These are phyloP conservation scores for Dioctria rufipes DNA, from an alignment of 2,888 invertebrate species.

Conservation along the genomic window DNA sequence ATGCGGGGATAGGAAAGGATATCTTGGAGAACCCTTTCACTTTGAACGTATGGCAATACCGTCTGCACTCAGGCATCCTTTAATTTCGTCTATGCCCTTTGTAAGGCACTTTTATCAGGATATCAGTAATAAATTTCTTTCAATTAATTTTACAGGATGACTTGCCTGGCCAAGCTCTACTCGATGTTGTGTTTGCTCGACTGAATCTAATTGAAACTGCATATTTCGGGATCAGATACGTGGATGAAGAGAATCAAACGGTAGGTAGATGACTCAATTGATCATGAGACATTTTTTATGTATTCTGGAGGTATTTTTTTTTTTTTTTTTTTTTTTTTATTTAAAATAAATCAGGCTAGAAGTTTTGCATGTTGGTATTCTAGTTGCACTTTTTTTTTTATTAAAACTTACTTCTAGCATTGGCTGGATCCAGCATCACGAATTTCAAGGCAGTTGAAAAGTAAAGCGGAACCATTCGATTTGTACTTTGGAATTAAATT, in stretches of 20 bases:
- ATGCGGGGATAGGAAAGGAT: not conserved
- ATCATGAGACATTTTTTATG: constrained; percentile 20
- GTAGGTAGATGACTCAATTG: constrained; percentile 74
- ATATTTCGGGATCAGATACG: constrained; percentile 94
- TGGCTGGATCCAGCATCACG: constrained; percentile 95
- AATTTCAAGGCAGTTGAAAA: constrained; percentile 89
- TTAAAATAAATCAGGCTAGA: constrained; percentile 18
- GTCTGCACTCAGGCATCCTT: constrained; percentile 24
- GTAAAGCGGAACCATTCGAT: constrained; percentile 80
- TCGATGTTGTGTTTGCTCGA: constrained; percentile 94
- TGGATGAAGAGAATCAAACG: constrained; percentile 94
- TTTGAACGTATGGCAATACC: constrained; percentile 11
- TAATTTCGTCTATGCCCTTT: constrained; percentile 20
- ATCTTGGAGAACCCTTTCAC: constrained; percentile 33
- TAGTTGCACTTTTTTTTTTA: not conserved
- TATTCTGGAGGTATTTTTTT: not conserved
- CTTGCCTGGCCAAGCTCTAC: constrained; percentile 88
- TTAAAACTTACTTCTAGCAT: constrained; percentile 76
- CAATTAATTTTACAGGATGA: constrained; percentile 82
- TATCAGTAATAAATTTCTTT: constrained; percentile 55
- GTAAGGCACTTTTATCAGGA: not conserved
- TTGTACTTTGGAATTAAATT: constrained; percentile 98
- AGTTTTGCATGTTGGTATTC: not conserved
- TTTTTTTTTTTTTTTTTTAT: not conserved
- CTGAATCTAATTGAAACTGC: constrained; percentile 95